Conservation (phyloP, 2,113 vertebrate genomes). For the Channa maculata region DNA sequence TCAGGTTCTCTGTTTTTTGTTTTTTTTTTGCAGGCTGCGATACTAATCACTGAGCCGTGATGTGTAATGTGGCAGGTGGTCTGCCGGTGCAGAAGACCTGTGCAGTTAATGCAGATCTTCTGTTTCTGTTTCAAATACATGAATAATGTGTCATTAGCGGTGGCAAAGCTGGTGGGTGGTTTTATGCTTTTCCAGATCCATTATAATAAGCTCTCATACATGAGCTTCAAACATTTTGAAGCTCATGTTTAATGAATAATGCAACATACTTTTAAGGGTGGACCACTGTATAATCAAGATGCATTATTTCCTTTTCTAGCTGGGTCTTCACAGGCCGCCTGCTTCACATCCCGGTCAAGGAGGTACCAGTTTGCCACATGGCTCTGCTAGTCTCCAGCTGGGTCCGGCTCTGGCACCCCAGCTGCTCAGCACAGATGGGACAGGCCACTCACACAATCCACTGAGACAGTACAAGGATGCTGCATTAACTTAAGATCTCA, state of each 20-base stretch:
- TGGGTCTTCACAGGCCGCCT: not conserved
- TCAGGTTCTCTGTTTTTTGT: not conserved
- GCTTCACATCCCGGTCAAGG: conserved; percentile 32
- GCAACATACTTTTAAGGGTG: too few species aligned
- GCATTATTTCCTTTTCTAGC: conserved; percentile 3
- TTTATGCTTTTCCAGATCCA: too few species aligned
- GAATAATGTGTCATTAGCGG: too few species aligned
- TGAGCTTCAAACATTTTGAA: too few species aligned
- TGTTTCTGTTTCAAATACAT: too few species aligned
- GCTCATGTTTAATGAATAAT: too few species aligned
- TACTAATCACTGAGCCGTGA: not conserved
- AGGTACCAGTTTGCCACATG: conserved; percentile 57
- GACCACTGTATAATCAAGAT: not conserved
- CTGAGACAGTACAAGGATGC: conserved; percentile 20
- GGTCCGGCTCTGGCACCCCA: conserved; percentile 42
- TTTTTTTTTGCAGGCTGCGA: not conserved
- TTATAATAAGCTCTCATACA: too few species aligned
- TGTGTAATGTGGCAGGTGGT: not conserved
- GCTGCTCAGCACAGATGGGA: conserved; percentile 70
- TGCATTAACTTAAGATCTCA: conserved; percentile 15
- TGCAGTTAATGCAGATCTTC: not conserved
- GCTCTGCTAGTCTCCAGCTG: conserved; percentile 48
- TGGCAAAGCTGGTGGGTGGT: too few species aligned
- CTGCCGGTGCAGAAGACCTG: not conserved
- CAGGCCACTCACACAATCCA: conserved; percentile 12